Conservation (phyloP, 2,113 vertebrate species). For the Tenebrosternarchus preto region DNA sequence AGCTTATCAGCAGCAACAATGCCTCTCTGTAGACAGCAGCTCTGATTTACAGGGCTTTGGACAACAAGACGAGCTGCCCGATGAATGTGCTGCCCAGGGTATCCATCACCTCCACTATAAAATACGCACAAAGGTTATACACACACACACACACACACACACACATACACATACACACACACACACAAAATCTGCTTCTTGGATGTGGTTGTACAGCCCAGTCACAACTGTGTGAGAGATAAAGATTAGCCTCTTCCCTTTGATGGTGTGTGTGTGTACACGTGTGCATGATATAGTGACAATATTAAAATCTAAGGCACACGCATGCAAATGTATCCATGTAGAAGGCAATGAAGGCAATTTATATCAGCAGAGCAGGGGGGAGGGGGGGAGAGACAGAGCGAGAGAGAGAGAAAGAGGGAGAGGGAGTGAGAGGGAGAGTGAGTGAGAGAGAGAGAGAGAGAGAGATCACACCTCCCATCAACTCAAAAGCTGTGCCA, state of each 20-base stretch:
- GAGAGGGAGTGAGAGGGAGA: not conserved
- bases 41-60: conserved; percentile 55
- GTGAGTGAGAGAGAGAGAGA: not conserved
- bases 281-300: conserved; percentile 41
- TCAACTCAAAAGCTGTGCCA: too few relatives aligned
- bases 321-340: conserved; percentile 20
- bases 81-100: conserved; percentile 22
- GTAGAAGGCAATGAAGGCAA: conserved; percentile 15
- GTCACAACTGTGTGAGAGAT: conserved; percentile 36
- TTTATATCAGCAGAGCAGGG: not conserved
- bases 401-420: not conserved
- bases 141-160: conserved; percentile 2
- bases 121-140: conserved; percentile 1
- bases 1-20: conserved; percentile 55
- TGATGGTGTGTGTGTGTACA: conserved; percentile 43
- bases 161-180: conserved; percentile 30
- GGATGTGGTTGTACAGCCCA: conserved; percentile 47
- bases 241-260: conserved; percentile 58
- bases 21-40: conserved; percentile 34
- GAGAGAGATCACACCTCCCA: not conserved
- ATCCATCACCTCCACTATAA: conserved; percentile 36
- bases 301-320: conserved; percentile 56
- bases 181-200: conserved; percentile 51
- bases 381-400: not conserved
- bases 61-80: conserved; percentile 50